Evolutionary conservation across 2,113 vertebrate genomes (phyloP), one percentile per base, ranked within the genome.

Genomic region (Egretta garzetta): DNA sequence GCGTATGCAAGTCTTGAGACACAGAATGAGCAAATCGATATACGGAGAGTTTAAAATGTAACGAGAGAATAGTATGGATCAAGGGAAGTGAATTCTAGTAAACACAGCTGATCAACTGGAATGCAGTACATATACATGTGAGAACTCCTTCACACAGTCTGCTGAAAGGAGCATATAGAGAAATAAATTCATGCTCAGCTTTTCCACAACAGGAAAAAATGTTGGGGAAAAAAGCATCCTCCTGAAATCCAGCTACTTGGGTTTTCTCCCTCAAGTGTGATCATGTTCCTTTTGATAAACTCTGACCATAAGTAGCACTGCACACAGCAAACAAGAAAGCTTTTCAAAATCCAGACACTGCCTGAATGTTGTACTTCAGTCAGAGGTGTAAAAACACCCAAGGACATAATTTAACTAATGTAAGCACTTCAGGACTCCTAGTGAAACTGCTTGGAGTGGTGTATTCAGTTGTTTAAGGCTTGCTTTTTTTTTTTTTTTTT

Each of bases 361-460:
- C 33, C 37, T 88, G 77, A 89, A 91, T 83, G 77, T 94, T 95
- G 89, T 91, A 56, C 92, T 92, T 96, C 92, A 88, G 84, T 90
- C 59, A 96, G 86, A 97, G 92, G 92, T 96, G 94, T 96, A 93
- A 96, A 96, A 96, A 96, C 90, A 96, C 94, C 92, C 96, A 96
- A 92, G 96, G 70, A 97, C 74, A 86, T 94, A 89, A 97, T 97
- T 97, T 97, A 91, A 90, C 90, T 95, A 97, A 93, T 92, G 95
- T 93, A 96, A 96, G 96, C 96, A 96, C 91, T 96, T 96, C 80
- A 95, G 79, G 88, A 93, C 87, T 96, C 92, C 94, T 71, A 80
- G 84, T 90, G 73, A 95, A 95, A 97, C 92, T 81, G 62, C 88
- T 96, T 74, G 91, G 88, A 95, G 88, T 95, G 79, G 77, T 92